Evolutionary conservation across 1,140 invertebrate genomes (phyloP).

Genomic region (Thaumetopoea pityocampa): DNA sequence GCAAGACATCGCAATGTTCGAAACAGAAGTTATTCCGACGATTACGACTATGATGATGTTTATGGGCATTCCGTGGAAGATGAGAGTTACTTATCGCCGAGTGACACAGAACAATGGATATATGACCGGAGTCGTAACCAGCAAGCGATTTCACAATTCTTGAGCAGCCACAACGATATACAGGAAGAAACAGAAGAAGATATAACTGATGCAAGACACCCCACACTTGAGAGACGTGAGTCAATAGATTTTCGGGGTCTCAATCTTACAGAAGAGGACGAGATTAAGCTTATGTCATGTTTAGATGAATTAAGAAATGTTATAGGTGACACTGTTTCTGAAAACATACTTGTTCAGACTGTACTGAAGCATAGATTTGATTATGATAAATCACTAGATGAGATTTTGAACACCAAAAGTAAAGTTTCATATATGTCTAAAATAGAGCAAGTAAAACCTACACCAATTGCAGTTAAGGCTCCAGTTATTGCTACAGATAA

Average conservation of each 20-base stretch:
- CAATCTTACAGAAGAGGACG: constrained; percentile 80
- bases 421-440: constrained; percentile 22
- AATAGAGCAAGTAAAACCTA: constrained; percentile 18
- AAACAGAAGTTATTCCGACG: constrained; percentile 86
- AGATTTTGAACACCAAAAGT: constrained; percentile 78
- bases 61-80: constrained; percentile 96
- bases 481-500: constrained; percentile 46
- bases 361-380: constrained; percentile 81
- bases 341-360: constrained; percentile 79
- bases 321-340: constrained; percentile 85
- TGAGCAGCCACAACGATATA: constrained; percentile 83
- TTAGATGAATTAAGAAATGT: constrained; percentile 89
- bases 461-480: constrained; percentile 45
- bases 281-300: constrained; percentile 87
- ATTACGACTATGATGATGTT: constrained; percentile 94
- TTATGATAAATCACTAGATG: constrained; percentile 82
- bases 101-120: constrained; percentile 89
- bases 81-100: constrained; percentile 91
- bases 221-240: constrained; percentile 46
- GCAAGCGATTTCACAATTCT: constrained; percentile 83
- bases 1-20: constrained; percentile 87
- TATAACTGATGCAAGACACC: constrained; percentile 34
- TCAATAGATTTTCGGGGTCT: constrained; percentile 69
- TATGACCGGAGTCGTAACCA: constrained; percentile 84
- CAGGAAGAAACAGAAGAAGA: constrained; percentile 83